These are phyloP conservation scores for Rhopalosiphum maidis DNA, from an alignment of 1,140 invertebrate genomes.

Conservation along the genomic window DNA sequence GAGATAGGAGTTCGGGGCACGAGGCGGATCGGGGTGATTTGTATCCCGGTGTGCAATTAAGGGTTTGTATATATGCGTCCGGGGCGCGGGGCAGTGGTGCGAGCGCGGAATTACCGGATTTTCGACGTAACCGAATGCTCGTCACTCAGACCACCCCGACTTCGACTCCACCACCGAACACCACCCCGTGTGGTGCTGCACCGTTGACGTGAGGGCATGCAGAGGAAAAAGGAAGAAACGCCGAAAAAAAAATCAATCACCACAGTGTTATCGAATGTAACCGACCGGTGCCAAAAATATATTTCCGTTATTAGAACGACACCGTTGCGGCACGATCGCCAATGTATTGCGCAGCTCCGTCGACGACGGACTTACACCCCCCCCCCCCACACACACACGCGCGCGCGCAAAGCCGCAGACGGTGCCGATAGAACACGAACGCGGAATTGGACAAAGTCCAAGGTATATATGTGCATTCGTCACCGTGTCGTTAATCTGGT, in stretches of 20 bases:
- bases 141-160: background rate
- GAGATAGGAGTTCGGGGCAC: background rate
- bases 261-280: background rate
- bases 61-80: background rate
- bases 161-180: background rate
- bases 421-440: background rate
- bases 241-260: background rate
- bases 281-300: conserved; percentile 32
- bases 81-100: too few species aligned
- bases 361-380: background rate
- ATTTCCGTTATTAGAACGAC: conserved; percentile 20
- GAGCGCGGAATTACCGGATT: background rate
- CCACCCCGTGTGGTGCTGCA: background rate
- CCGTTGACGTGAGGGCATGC: too few species aligned
- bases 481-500: background rate
- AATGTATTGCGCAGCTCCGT: background rate
- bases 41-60: conserved; percentile 15
- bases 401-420: too few species aligned
- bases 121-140: background rate
- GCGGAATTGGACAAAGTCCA: background rate
- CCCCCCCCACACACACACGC: too few species aligned
- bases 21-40: background rate
- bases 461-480: background rate
- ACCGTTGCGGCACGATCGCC: background rate
- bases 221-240: background rate